phyloP scores from a whole-genome alignment of 2,797 vertebrate genomes.

The Cottoperca gobio region DNA sequence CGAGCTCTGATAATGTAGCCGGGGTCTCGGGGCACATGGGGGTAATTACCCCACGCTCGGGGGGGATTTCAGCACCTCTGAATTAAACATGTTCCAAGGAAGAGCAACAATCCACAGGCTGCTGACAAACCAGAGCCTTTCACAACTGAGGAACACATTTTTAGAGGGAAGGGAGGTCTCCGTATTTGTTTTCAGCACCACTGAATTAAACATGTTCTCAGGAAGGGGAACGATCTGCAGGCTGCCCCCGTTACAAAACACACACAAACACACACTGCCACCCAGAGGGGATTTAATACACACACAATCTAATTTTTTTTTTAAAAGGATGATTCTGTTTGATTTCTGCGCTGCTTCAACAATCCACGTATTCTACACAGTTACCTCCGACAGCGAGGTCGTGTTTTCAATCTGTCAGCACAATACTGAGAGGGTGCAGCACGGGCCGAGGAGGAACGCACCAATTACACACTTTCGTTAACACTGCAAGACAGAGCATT shows the following conservation, averaged over 20 bases:
- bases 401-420: too few species aligned
- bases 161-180: conserved; percentile 24
- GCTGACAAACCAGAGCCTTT: conserved; percentile 20
- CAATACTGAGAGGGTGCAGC: too few species aligned
- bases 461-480: too few species aligned
- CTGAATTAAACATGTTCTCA: conserved; percentile 68
- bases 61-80: conserved; percentile 65
- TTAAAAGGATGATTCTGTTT: conserved; percentile 39
- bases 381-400: too few species aligned
- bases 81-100: conserved; percentile 71
- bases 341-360: conserved; percentile 33
- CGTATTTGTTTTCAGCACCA: conserved; percentile 49
- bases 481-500: too few species aligned
- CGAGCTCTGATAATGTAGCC: conserved; percentile 33
- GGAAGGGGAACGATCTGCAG: conserved; percentile 45
- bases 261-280: conserved; percentile 28
- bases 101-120: conserved; percentile 54
- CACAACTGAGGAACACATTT: conserved; percentile 24
- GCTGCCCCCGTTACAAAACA: not conserved
- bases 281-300: conserved; percentile 47
- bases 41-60: conserved; percentile 64
- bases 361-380: too few species aligned
- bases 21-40: conserved; percentile 50
- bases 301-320: conserved; percentile 47
- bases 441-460: too few species aligned